Evolutionary conservation across 1,140 invertebrate genomes (phyloP).

Genomic region (Habropoda laboriosa): DNA sequence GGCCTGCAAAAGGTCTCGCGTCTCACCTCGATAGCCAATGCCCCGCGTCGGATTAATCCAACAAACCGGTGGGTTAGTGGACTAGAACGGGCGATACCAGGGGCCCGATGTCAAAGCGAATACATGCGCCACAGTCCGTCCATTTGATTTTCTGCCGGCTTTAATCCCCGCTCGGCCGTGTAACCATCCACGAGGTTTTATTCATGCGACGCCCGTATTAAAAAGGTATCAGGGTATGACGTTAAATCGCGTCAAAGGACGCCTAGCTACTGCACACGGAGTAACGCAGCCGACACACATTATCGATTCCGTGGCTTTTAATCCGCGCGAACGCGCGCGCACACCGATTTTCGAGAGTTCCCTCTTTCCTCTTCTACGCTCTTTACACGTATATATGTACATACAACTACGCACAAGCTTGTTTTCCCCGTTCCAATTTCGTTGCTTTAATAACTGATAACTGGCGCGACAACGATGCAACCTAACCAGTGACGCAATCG

Average conservation of each 20-base stretch:
- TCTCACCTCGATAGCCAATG: conserved; percentile 59
- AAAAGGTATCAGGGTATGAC: conserved; percentile 19
- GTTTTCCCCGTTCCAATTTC: conserved; percentile 20
- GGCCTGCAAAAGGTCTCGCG: conserved; percentile 23
- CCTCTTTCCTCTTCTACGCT: too few relatives aligned
- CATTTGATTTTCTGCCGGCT: conserved; percentile 44
- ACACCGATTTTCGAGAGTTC: too few relatives aligned
- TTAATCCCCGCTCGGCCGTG: conserved; percentile 36
- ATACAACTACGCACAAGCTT: too few relatives aligned
- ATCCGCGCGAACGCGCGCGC: conserved; percentile 7
- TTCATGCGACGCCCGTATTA: conserved; percentile 30
- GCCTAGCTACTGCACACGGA: background rate
- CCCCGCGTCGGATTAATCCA: conserved; percentile 63
- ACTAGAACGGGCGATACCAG: conserved; percentile 56
- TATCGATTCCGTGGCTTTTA: conserved; percentile 49
- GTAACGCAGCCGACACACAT: background rate
- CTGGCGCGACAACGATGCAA: background rate
- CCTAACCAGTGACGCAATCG: background rate
- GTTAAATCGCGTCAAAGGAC: conserved; percentile 48
- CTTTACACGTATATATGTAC: too few relatives aligned
- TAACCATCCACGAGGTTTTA: conserved; percentile 36
- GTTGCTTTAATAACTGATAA: conserved; percentile 25
- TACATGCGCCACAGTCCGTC: conserved; percentile 21
- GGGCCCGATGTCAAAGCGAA: conserved; percentile 36
- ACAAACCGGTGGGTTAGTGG: conserved; percentile 70